Percentiles rank a stretch among this genome's conserved stretches.
phyloP scores from a whole-genome alignment of 2,888 invertebrate genomes.

The Bellardia bayeri region DNA sequence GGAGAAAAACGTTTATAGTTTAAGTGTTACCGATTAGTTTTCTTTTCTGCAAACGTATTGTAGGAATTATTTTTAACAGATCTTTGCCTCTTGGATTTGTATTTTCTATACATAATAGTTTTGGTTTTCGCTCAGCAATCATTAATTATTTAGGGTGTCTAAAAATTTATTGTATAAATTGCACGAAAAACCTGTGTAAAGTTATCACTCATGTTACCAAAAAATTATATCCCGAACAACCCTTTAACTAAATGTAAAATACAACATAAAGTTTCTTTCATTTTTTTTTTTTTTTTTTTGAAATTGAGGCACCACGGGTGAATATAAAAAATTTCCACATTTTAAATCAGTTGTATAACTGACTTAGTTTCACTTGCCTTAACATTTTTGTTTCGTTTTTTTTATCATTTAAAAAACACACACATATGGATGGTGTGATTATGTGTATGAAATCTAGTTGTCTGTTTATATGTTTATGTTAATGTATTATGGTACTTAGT shows the following conservation, averaged over 20 bases:
- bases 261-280: conserved; percentile 15
- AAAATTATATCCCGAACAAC: not conserved
- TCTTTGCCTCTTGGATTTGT: too few relatives aligned
- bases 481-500: conserved; percentile 20
- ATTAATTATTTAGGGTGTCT: too few relatives aligned
- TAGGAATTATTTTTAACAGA: too few relatives aligned
- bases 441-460: conserved; percentile 7
- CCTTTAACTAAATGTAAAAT: not conserved
- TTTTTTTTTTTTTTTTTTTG: not conserved
- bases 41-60: too few relatives aligned
- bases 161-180: too few relatives aligned
- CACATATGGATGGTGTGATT: conserved; percentile 2
- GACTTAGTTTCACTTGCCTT: conserved; percentile 58
- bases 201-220: not conserved
- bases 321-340: not conserved
- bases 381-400: not conserved
- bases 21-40: too few relatives aligned
- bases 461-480: conserved; percentile 17
- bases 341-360: conserved; percentile 67
- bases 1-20: too few relatives aligned
- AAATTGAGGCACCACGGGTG: not conserved
- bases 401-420: not conserved
- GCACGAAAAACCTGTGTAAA: too few relatives aligned
- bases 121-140: too few relatives aligned
- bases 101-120: too few relatives aligned